Evolutionary conservation across 2,888 invertebrate species (phyloP).

Genomic region (Trachelus iudaicus): DNA sequence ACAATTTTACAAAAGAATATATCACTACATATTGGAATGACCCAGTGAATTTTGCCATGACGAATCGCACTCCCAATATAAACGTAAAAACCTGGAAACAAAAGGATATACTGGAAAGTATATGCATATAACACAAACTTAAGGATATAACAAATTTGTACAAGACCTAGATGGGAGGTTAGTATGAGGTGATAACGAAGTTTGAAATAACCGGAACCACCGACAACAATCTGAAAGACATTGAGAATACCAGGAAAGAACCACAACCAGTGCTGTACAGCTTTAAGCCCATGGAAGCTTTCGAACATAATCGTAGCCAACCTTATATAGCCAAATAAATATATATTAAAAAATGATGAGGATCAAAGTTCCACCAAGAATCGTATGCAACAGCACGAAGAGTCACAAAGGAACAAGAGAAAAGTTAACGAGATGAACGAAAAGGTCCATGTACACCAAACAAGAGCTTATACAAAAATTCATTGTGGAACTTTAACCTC

Average conservation of each 20-base stretch:
- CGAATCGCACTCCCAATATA: neutral
- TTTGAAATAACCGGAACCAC: slow-evolving; percentile 49
- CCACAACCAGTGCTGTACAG: slow-evolving; percentile 62
- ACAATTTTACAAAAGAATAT: neutral
- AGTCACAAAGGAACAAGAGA: neutral
- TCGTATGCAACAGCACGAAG: neutral
- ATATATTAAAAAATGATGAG: neutral
- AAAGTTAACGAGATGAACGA: neutral
- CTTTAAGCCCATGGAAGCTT: slow-evolving; percentile 59
- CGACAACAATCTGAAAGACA: slow-evolving; percentile 58
- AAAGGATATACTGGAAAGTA: slow-evolving; percentile 12
- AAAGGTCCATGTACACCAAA: neutral
- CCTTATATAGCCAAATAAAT: slow-evolving; percentile 14
- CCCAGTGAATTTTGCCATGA: neutral
- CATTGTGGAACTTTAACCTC: neutral
- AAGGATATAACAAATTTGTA: slow-evolving; percentile 31
- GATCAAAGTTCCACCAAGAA: slow-evolving; percentile 14
- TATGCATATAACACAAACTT: slow-evolving; percentile 29
- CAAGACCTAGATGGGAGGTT: slow-evolving; percentile 37
- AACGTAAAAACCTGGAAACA: slow-evolving; percentile 16
- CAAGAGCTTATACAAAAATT: neutral
- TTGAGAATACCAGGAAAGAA: slow-evolving; percentile 43
- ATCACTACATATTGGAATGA: neutral
- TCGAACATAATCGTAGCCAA: slow-evolving; percentile 17
- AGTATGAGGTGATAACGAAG: slow-evolving; percentile 35